phyloP scores from a whole-genome alignment of 1,140 invertebrate genomes.

The Copidosoma floridanum region DNA sequence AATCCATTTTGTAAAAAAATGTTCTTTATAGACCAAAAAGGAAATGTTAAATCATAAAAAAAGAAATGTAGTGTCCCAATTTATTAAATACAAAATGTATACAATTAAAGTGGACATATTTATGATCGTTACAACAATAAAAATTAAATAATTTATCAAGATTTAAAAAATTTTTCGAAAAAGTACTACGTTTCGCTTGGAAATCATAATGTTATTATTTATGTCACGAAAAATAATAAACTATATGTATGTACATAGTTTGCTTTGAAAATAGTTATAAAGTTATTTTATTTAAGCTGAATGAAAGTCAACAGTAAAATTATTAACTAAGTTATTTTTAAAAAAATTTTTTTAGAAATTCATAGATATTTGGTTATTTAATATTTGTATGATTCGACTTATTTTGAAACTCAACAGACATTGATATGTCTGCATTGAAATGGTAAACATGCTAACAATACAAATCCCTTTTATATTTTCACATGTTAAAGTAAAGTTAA shows the following conservation, averaged over 20 bases:
- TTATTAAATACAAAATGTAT: slow-evolving; percentile 15
- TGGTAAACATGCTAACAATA: too few species aligned
- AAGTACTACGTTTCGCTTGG: slow-evolving; percentile 24
- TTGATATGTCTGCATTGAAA: too few species aligned
- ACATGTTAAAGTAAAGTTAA: too few species aligned
- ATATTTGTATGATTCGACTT: too few species aligned
- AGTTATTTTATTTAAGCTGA: not conserved
- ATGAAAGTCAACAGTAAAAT: not conserved
- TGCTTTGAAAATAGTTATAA: slow-evolving; percentile 5
- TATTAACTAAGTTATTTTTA: too few species aligned
- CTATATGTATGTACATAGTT: slow-evolving; percentile 22
- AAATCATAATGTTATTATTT: slow-evolving; percentile 25
- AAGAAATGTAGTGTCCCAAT: slow-evolving; percentile 20
- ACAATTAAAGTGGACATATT: slow-evolving; percentile 20
- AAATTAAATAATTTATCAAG: slow-evolving; percentile 15
- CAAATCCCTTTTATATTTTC: too few species aligned
- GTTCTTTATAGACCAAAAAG: slow-evolving; percentile 16
- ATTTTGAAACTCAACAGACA: too few species aligned
- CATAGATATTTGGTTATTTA: too few species aligned
- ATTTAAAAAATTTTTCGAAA: slow-evolving; percentile 17
- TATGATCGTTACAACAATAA: slow-evolving; percentile 24
- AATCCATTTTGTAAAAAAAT: slow-evolving; percentile 25
- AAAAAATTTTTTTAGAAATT: too few species aligned
- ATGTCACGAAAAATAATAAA: slow-evolving; percentile 23
- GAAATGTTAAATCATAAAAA: slow-evolving; percentile 16